Base-by-base conservation (phyloP, 2,888 invertebrate species). In the Noctua janthe region DNA sequence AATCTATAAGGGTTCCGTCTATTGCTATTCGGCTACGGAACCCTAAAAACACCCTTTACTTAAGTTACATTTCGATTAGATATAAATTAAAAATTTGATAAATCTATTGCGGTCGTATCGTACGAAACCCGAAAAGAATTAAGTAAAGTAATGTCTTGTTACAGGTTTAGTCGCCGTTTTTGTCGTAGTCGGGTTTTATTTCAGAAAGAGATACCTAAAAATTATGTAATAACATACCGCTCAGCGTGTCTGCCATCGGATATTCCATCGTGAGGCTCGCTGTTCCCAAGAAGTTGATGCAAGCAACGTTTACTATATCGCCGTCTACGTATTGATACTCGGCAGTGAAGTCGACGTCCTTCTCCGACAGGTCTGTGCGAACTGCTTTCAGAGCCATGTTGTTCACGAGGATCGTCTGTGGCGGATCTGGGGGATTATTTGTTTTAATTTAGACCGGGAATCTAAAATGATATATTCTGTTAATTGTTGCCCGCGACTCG, bases 371-470 rank as follows among this genome's bases (percentile, higher is more conserved):
- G 39, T 54, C 1, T 20, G 70, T 76, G 15, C 83, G 86, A 39
- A 17, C 20, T 66, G 29, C 43, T n/a, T 51, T 0, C 49, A 73
- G n/a, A 8, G 0, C 29, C 86, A 86, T 66, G 23, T 71, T 71
- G 64, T 86, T 86, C 23, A 83, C 82, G 69, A 86, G 82, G 69
- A 86, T 73, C 20, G 7, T 73, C 70, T 71, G 86, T 20, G 62
- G 62, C 1, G 69, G 2, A 0, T 0, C 83, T 83, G 82, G 64
- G 59, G 54, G 1, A 7, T 47, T 2, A 59, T 3, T 23, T 56
- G 17, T 20, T 47, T 0, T n/a, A n/a, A 54, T 20, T 43, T 47
- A 54, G 54, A 47, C n/a, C 10, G 20, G 20, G 0, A 20, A 47
- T 1, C 1, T 62, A 5, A 23, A 59, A n/a, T 59, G n/a, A n/a